A percentile compares a stretch with the other conserved stretches of the same genome.
Conservation (phyloP, 1,140 invertebrate genomes). For the Lethrus apterus region DNA sequence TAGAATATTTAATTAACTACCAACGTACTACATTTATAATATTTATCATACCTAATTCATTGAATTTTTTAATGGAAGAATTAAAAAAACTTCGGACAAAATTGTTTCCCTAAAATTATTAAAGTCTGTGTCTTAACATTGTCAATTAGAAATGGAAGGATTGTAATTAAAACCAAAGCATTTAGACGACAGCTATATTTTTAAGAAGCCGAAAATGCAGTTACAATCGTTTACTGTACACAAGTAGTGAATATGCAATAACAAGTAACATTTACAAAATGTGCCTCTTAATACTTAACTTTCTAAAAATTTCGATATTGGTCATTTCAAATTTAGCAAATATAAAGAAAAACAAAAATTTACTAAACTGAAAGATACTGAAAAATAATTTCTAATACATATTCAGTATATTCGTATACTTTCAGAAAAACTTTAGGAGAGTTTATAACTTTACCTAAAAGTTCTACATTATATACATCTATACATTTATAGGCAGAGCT, state of each 20-base stretch:
- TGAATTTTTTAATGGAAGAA: no score
- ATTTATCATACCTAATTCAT: no score
- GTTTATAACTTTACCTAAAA: conserved; percentile 4
- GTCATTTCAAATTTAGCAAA: no score
- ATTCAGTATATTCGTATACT: neutral
- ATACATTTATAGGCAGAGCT: conserved; percentile 36
- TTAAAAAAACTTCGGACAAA: no score
- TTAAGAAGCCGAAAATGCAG: conserved; percentile 39
- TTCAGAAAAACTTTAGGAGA: neutral
- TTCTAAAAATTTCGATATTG: no score
- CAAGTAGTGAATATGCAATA: conserved; percentile 38
- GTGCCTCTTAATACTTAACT: no score
- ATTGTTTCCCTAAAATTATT: no score
- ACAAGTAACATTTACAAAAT: conserved; percentile 34
- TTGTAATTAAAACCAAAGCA: conserved; percentile 17
- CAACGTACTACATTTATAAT: no score
- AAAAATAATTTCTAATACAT: neutral
- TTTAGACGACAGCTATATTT: conserved; percentile 38
- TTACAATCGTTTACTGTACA: conserved; percentile 38
- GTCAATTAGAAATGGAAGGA: conserved; percentile 11
- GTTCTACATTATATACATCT: conserved; percentile 34
- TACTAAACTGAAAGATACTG: no score
- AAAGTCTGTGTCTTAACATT: no score
- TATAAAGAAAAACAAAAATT: no score
- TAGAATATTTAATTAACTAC: no score